Percentiles rank a stretch among this genome's conserved stretches.
Conservation (phyloP, 2,888 invertebrate genomes). For the Mesoligia furuncula region DNA sequence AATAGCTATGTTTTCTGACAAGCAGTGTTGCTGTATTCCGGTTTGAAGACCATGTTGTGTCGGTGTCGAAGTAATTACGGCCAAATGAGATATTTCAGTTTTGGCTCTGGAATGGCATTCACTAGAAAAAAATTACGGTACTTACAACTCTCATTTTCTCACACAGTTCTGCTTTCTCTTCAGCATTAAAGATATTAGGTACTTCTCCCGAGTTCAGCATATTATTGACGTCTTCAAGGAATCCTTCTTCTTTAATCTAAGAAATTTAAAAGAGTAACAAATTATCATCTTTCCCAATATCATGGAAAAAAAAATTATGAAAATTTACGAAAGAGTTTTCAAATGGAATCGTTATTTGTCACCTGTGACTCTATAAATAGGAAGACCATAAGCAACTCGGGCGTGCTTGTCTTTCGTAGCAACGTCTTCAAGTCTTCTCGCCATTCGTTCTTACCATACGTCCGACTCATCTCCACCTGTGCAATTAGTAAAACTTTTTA, state of each 20-base stretch:
- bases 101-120: background rate
- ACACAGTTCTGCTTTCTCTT: conserved; percentile 97
- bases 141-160: conserved; percentile 95
- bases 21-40: background rate
- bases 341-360: conserved; percentile 15
- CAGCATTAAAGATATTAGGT: conserved; percentile 96
- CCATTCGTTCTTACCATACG: conserved; percentile 96
- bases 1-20: background rate
- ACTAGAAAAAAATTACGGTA: conserved; percentile 36
- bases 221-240: conserved; percentile 98
- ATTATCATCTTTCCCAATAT: background rate
- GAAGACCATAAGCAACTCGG: conserved; percentile 96
- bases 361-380: conserved; percentile 97
- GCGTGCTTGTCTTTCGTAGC: conserved; percentile 94
- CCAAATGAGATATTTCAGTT: background rate
- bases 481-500: background rate
- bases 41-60: background rate
- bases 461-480: conserved; percentile 97
- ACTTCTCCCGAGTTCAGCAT: conserved; percentile 98
- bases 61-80: background rate
- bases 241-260: conserved; percentile 97
- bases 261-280: background rate
- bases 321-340: background rate
- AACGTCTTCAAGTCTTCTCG: conserved; percentile 97
- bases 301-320: background rate